A percentile compares a stretch with the other conserved stretches of the same genome.
Evolutionary conservation across 2,113 vertebrate genomes (phyloP).

Genomic region (Dicrurus megarhynchus): DNA sequence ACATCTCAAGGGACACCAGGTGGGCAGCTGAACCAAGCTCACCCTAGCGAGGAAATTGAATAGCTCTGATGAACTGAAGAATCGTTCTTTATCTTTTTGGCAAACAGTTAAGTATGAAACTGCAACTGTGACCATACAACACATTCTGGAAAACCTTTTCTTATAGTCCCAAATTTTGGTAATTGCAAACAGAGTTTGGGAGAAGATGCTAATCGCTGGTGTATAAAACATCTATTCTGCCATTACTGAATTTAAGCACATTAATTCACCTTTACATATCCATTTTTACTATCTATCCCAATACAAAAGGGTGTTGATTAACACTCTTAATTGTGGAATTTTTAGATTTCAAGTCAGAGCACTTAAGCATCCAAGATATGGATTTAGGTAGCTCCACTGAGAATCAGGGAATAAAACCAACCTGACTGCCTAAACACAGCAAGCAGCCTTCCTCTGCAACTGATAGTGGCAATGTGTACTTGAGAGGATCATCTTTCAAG

Average conservation of each 20-base stretch:
- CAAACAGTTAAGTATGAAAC: background rate
- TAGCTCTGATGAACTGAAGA: background rate
- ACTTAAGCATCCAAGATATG: rapidly evolving
- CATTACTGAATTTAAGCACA: background rate
- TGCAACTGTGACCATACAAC: background rate
- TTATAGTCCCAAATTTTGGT: background rate
- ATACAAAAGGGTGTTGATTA: background rate
- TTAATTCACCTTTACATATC: background rate
- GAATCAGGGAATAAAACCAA: background rate
- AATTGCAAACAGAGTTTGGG: background rate
- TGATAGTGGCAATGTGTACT: background rate
- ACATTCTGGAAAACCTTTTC: background rate
- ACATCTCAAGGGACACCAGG: background rate
- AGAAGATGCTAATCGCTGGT: background rate
- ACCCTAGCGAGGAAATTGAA: background rate
- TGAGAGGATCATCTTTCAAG: background rate
- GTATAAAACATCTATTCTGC: background rate
- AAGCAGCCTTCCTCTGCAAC: background rate
- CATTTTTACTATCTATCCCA: background rate
- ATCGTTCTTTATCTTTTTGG: background rate
- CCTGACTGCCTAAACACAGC: background rate
- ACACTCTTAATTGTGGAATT: background rate
- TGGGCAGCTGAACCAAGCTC: background rate
- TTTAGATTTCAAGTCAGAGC: background rate
- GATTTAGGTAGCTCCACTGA: background rate